A percentile compares a stretch with the other conserved stretches of the same genome.
Conservation (phyloP, 2,888 invertebrate genomes). For the Callyntrura guangdongensis region DNA sequence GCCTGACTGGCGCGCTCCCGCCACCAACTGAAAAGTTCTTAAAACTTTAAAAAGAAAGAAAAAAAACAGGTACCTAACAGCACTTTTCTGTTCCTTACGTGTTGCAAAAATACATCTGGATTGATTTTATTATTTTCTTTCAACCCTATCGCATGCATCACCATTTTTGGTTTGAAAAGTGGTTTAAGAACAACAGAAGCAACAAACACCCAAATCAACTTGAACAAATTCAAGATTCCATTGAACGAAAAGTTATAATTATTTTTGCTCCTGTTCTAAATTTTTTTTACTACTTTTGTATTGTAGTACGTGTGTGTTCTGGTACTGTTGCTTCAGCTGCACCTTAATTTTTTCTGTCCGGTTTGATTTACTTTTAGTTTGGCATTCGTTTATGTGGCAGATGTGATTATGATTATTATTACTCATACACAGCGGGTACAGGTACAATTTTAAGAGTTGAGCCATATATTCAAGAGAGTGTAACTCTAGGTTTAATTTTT, state of each 20-base stretch:
- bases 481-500: too few relatives aligned
- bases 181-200: neutral
- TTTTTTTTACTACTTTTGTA: neutral
- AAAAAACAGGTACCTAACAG: neutral
- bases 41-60: too few relatives aligned
- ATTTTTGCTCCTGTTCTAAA: conserved; percentile 21
- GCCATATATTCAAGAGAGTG: too few relatives aligned
- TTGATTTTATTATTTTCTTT: neutral
- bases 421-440: neutral
- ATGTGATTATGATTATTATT: neutral
- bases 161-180: neutral
- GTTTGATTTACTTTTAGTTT: neutral
- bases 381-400: neutral
- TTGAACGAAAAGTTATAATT: conserved; percentile 52
- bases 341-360: neutral
- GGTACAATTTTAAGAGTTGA: too few relatives aligned
- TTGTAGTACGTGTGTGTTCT: neutral
- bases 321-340: conserved; percentile 1
- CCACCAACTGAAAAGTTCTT: neutral
- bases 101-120: too few relatives aligned
- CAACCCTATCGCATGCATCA: neutral
- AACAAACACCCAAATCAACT: neutral
- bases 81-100: neutral
- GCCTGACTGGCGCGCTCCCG: neutral
- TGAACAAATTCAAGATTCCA: conserved; percentile 29